Percentiles rank a stretch among this genome's conserved stretches.
These are phyloP conservation scores for Myotis lucifugus DNA, from an alignment of 2,113 vertebrate genomes.

Conservation along the genomic window DNA sequence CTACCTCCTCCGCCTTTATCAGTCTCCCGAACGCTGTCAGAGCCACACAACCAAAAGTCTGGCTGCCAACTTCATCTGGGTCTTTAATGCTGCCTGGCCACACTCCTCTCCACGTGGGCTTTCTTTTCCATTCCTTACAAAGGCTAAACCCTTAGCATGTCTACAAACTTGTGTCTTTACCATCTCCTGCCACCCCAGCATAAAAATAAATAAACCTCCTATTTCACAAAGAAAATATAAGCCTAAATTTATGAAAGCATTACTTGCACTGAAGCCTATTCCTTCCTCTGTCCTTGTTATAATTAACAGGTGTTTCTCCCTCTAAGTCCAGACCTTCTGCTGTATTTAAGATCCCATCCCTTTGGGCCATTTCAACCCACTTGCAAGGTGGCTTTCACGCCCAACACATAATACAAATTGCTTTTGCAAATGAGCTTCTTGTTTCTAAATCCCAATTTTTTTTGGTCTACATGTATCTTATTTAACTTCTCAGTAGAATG, in stretches of 20 bases:
- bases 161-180: neutral
- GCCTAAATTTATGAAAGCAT: neutral
- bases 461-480: neutral
- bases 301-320: neutral
- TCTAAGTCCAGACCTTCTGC: neutral
- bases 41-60: neutral
- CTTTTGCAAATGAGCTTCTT: neutral
- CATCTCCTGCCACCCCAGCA: neutral
- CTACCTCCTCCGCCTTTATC: neutral
- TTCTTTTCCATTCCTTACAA: neutral
- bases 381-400: neutral
- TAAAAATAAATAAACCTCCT: neutral
- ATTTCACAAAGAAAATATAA: neutral
- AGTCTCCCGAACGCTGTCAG: neutral
- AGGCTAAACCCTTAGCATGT: neutral
- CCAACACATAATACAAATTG: neutral
- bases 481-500: neutral
- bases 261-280: neutral
- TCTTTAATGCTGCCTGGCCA: neutral
- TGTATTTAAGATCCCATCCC: neutral
- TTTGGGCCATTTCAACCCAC: neutral
- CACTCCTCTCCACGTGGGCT: neutral
- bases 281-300: neutral
- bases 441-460: conserved; percentile 2
- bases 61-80: neutral